Evolutionary conservation across 2,113 vertebrate genomes (phyloP).

Genomic region (Tragelaphus strepsiceros): DNA sequence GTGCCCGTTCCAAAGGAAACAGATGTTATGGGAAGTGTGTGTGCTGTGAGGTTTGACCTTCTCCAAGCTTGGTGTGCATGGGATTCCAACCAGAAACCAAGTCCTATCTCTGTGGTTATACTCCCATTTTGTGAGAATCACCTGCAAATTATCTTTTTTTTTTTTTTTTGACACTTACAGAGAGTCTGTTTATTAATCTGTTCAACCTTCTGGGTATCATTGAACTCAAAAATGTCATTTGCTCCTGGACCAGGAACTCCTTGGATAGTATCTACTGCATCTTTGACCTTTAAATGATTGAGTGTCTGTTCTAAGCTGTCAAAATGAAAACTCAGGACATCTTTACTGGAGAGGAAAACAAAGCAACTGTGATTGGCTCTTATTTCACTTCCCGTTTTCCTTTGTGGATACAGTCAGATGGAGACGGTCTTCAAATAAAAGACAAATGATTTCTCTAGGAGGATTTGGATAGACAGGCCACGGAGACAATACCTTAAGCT

Average conservation of each 20-base stretch:
- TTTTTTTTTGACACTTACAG: neutral
- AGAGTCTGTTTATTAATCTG: slow-evolving; percentile 11
- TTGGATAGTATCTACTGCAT: slow-evolving; percentile 21
- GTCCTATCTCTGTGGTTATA: neutral
- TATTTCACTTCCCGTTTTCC: slow-evolving; percentile 14
- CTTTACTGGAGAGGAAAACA: slow-evolving; percentile 39
- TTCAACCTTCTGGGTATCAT: neutral
- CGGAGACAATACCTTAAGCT: neutral
- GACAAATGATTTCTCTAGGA: neutral
- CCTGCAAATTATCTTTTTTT: neutral
- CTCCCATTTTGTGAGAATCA: neutral
- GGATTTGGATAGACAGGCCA: neutral
- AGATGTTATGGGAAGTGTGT: neutral
- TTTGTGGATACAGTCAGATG: neutral
- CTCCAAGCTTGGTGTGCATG: neutral
- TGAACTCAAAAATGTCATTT: slow-evolving; percentile 37
- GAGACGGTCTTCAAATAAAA: neutral
- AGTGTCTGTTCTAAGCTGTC: slow-evolving; percentile 50
- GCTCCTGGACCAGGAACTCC: slow-evolving; percentile 4
- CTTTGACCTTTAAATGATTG: slow-evolving; percentile 55
- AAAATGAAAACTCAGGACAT: slow-evolving; percentile 18
- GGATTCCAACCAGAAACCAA: neutral
- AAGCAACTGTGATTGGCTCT: neutral
- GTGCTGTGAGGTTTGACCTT: neutral
- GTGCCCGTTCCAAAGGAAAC: neutral